phyloP scores from a whole-genome alignment of 2,888 invertebrate species.

The Caenorhabditis auriculariae region DNA sequence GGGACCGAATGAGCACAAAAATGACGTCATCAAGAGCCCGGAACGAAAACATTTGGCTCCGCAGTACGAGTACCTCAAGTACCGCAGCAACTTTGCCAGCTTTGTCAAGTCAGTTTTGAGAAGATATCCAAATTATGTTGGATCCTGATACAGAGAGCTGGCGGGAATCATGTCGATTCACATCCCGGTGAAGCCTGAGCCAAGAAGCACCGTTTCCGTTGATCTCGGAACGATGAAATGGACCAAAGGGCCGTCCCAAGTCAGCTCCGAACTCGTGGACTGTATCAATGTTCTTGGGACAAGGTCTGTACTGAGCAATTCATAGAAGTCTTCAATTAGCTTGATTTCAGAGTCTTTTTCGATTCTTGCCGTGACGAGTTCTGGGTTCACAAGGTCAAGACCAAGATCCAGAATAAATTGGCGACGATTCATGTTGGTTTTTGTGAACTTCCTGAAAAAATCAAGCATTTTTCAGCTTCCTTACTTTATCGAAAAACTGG shows the following conservation, averaged over 20 bases:
- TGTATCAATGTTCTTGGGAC: conserved; percentile 58
- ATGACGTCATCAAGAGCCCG: conserved; percentile 16
- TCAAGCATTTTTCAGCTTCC: conserved; percentile 70
- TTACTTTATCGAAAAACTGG: conserved; percentile 82
- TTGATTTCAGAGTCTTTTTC: conserved; percentile 74
- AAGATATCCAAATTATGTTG: too few species aligned
- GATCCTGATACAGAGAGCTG: too few species aligned
- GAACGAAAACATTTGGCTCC: conserved; percentile 10
- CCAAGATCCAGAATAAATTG: conserved; percentile 82
- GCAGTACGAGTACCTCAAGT: conserved; percentile 23
- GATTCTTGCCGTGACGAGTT: conserved; percentile 78
- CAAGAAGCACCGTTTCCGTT: conserved; percentile 31
- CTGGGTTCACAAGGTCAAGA: conserved; percentile 75
- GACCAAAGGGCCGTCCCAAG: conserved; percentile 28
- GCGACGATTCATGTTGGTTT: conserved; percentile 76
- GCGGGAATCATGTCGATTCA: conserved; percentile 15
- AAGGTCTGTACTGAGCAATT: conserved; percentile 28
- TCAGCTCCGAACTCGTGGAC: conserved; percentile 49
- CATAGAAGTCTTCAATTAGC: too few species aligned
- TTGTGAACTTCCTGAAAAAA: not conserved
- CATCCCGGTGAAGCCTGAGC: conserved; percentile 24
- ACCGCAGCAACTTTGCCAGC: conserved; percentile 22
- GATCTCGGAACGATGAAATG: conserved; percentile 43
- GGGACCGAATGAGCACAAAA: too few species aligned
- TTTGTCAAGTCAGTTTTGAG: too few species aligned